Percentiles rank a stretch among this genome's conserved stretches.
phyloP scores from a whole-genome alignment of 2,888 invertebrate genomes.

The Shargacucullia verbasci region DNA sequence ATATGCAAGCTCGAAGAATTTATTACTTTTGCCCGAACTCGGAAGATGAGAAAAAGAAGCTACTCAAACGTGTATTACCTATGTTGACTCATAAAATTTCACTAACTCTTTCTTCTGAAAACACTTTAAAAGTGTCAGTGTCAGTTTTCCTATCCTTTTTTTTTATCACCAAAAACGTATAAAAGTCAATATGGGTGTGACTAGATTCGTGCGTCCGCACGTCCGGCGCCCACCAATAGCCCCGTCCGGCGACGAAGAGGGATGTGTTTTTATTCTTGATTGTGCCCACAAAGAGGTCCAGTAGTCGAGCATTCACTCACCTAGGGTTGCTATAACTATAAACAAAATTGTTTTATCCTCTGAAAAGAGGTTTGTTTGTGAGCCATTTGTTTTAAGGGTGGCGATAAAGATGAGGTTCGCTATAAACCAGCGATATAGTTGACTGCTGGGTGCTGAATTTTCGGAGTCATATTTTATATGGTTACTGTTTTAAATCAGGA shows the following conservation, averaged over 20 bases:
- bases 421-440: conserved; percentile 42
- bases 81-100: too few species aligned
- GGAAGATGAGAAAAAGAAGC: too few species aligned
- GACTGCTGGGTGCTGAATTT: conserved; percentile 20
- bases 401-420: conserved; percentile 42
- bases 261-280: conserved; percentile 83
- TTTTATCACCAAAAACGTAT: conserved; percentile 32
- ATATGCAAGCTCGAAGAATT: conserved; percentile 1
- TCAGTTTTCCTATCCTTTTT: background rate
- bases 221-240: conserved; percentile 64
- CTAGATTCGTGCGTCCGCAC: conserved; percentile 72
- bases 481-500: conserved; percentile 7
- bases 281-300: conserved; percentile 77
- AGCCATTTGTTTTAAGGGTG: conserved; percentile 43
- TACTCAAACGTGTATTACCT: too few species aligned
- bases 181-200: conserved; percentile 39
- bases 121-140: too few species aligned
- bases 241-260: conserved; percentile 71
- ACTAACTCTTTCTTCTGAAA: too few species aligned
- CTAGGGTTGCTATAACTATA: conserved; percentile 69
- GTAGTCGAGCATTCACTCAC: conserved; percentile 76
- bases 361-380: conserved; percentile 46
- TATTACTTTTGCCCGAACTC: conserved; percentile 5
- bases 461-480: conserved; percentile 6
- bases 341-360: conserved; percentile 52